These are phyloP conservation scores for Proisotoma minuta DNA, from an alignment of 2,888 invertebrate species.

Conservation along the genomic window DNA sequence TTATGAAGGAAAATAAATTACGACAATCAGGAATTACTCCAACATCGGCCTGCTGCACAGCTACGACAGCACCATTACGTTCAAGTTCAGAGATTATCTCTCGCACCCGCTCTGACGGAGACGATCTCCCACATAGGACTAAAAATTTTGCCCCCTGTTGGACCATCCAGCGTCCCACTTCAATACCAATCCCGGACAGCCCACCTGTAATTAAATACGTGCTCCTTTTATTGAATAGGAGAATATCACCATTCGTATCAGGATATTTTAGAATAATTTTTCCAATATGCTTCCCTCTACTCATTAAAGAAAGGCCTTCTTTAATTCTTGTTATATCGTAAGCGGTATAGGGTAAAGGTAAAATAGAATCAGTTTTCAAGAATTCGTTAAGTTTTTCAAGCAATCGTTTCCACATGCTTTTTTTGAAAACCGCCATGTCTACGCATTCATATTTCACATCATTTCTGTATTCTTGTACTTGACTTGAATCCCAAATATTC, in stretches of 20 bases:
- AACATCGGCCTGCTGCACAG: neutral
- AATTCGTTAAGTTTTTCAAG: conserved; percentile 13
- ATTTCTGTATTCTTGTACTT: neutral
- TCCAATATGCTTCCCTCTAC: conserved; percentile 21
- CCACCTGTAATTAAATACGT: conserved; percentile 27
- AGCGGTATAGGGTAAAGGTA: too few relatives aligned
- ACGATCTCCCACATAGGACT: neutral
- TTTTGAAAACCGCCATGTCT: conserved; percentile 22
- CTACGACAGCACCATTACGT: neutral
- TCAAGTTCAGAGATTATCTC: neutral
- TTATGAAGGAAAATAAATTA: too few relatives aligned
- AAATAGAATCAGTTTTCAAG: conserved; percentile 15
- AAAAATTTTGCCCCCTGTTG: conserved; percentile 10
- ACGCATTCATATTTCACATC: conserved; percentile 14
- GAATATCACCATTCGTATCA: neutral
- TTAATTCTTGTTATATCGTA: too few relatives aligned
- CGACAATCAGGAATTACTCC: neutral
- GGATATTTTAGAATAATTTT: conserved; percentile 14
- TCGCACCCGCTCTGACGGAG: neutral
- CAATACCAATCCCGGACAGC: conserved; percentile 20
- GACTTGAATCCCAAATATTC: neutral
- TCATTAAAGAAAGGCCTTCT: conserved; percentile 12
- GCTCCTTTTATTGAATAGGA: conserved; percentile 13
- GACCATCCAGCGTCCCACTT: conserved; percentile 21
- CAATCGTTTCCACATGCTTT: conserved; percentile 9